Conservation (phyloP, 2,113 vertebrate genomes). For the Echinops telfairi region DNA sequence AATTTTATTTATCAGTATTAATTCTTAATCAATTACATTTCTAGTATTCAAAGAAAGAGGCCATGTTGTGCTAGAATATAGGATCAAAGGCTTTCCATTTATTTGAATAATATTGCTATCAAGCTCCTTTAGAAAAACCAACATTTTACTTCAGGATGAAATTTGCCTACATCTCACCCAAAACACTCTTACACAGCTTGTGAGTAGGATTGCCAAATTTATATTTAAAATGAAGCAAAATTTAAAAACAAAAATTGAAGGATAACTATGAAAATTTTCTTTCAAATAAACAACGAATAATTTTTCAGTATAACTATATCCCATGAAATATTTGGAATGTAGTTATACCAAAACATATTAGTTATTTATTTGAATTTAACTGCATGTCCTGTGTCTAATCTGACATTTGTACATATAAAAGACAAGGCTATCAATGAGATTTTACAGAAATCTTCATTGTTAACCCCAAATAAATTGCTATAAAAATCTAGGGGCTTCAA, state of each 20-base stretch:
- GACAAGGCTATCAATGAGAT: neutral
- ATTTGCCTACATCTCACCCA: neutral
- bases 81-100: neutral
- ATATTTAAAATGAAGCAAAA: neutral
- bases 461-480: neutral
- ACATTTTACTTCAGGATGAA: slow-evolving; percentile 22
- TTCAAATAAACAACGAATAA: neutral
- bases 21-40: neutral
- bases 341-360: neutral
- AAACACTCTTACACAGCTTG: neutral
- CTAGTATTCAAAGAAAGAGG: slow-evolving; percentile 16
- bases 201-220: neutral
- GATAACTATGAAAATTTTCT: too few relatives aligned
- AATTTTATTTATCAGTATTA: slow-evolving; percentile 6
- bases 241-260: too few relatives aligned
- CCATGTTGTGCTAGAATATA: neutral
- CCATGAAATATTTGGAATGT: neutral
- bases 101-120: neutral
- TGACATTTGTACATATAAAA: neutral
- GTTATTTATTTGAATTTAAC: slow-evolving; percentile 13
- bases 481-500: neutral
- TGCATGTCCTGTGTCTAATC: neutral
- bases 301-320: neutral
- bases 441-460: neutral
- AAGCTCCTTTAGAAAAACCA: neutral